Base-by-base conservation (phyloP, 2,888 invertebrate species). In the Pachliopta kotzebuea region DNA sequence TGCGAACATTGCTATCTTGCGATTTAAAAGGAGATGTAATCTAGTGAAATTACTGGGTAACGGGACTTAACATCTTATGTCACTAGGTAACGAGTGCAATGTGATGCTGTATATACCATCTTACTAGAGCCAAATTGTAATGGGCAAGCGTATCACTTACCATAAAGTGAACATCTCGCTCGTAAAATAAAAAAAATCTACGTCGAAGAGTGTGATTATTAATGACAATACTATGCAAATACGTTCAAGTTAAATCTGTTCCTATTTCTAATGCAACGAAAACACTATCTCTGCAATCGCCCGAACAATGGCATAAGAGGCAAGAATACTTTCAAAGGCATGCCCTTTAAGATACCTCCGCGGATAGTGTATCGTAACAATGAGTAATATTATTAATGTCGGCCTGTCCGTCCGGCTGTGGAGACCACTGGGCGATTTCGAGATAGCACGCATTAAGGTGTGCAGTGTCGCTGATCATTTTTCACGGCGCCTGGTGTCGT, bases 321-420 rank as follows among this genome's bases (percentile, higher is more conserved):
- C 69, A 71, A 71, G 70, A 74, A 72, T 71, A 72, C 71, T 65
- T 72, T 68, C 71, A 69, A 70, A 70, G 70, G 72, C 68, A 72
- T 70, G 62, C 68, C 68, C 69, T 65, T 62, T 29, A 23, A 65
- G 83, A 85, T 85, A 75, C 74, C 74, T 80, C 83, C 84, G 68
- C 65, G 70, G 56, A 72, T 72, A 73, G 73, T 74, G 70, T 76
- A 77, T 79, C 81, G 76, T 80, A 83, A 85, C 85, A 86, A 83
- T 81, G 82, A 82, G 74, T 86, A 85, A 88, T 85, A 88, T 87
- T 89, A 90, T 90, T 90, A 91, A 91, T 91, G 90, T 86, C 73
- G 71, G 64, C 68, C 81, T 81, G 90, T 89, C 90, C 78, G 69
- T 78, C 77, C 74, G 82, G 78, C 81, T 78, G 82, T 81, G 82